Base-by-base conservation (phyloP, 2,113 vertebrate species). In the Myotis lucifugus region DNA sequence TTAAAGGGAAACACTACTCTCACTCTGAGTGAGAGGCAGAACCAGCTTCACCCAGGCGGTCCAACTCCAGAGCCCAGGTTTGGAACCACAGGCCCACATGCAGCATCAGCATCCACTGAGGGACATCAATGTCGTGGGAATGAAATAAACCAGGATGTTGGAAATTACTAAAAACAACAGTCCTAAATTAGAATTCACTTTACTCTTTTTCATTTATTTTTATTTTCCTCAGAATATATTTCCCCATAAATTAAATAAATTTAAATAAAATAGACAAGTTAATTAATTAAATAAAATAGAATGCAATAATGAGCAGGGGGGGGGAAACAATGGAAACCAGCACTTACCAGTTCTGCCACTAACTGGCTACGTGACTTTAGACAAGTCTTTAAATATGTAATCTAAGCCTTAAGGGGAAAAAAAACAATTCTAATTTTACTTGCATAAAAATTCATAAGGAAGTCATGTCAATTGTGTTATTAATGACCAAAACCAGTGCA, bases 381-480 rank as follows among this genome's bases (percentile, higher is more conserved):
- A 48, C 37, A 37, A 46, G 66, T 76, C 88, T 73, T 70, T 64
- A 92, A 94, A 64, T 59, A 66, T 42, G 29, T 54, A 73, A 72
- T 90, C 12, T 18, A 76, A 88, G 34, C 0, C 50, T 81, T 27
- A 18, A 88, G 4, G 19, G 7, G 0, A 4, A 34, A 13, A 79
- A 72, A 66, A 67, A 64, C 0, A 10, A 23, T 6, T 74, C 74
- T 54, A 67, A 72, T 67, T 93, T 69, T 37, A 46, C 32, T 61
- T 95, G 69, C 18, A 59, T 85, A 54, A 73, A 92, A 96, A 78
- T 61, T 72, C 27, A 56, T 27, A 61, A 66, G 40, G 23, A 64
- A 86, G 48, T 52, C 50, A 73, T 50, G 9, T 34, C 56, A 93
- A 79, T 59, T 12, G 56, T 23, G 72, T 73, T 92, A 78, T 66